Evolutionary conservation across 2,113 vertebrate genomes (phyloP).

Genomic region (Scomber japonicus): DNA sequence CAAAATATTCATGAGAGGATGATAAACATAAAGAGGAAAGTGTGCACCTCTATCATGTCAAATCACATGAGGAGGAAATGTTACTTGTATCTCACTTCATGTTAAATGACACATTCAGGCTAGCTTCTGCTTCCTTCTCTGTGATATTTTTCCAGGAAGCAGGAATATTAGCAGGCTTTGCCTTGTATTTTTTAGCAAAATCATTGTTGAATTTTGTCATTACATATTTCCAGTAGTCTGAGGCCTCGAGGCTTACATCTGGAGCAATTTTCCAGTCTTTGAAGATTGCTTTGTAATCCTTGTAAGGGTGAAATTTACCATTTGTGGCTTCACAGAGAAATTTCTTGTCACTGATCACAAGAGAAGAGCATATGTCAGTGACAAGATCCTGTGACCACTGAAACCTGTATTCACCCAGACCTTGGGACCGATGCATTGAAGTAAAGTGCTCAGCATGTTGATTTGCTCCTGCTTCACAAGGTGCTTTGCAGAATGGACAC

Average conservation of each 20-base stretch:
- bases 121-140: conserved; percentile 48
- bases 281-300: conserved; percentile 60
- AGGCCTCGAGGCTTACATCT: conserved; percentile 74
- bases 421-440: conserved; percentile 66
- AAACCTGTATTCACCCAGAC: background rate
- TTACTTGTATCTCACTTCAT: conserved; percentile 27
- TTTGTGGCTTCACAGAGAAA: background rate
- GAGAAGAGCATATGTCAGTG: conserved; percentile 51
- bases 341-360: conserved; percentile 33
- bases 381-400: conserved; percentile 7
- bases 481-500: conserved; percentile 81
- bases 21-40: too few relatives aligned
- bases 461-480: conserved; percentile 79
- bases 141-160: conserved; percentile 49
- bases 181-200: conserved; percentile 51
- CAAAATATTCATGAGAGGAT: too few relatives aligned
- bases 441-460: conserved; percentile 67
- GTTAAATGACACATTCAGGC: conserved; percentile 67
- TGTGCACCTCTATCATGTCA: too few relatives aligned
- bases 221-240: conserved; percentile 83
- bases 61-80: too few relatives aligned
- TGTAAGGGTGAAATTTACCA: background rate
- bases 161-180: conserved; percentile 71
- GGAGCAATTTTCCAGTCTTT: conserved; percentile 80
- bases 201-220: conserved; percentile 57